Base-by-base conservation (phyloP, 37 sponge, comb jelly and placozoan genomes). In the Beroe forskalii region DNA sequence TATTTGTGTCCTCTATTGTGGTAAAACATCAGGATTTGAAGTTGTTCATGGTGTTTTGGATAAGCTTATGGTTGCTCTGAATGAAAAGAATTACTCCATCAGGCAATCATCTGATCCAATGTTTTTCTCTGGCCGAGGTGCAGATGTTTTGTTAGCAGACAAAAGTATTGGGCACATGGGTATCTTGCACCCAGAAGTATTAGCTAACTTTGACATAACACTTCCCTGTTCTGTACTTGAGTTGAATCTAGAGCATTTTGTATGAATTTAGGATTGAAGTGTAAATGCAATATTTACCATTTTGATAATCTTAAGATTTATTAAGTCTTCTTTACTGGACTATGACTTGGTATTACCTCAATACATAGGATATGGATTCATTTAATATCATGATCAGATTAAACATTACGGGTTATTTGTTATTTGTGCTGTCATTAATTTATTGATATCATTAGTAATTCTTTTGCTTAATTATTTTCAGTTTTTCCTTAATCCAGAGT, bases 1-100 rank as follows among this genome's bases (percentile, higher is more conserved):
- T 20, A 63, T 96, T 0, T 96, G 98, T 94, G 98, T 96, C 22
- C 93, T 96, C 0, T 92, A 93, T 80, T 96, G 94, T 76, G 93
- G 90, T 62, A 97, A 89, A 67, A 93, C 94, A 60, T 93, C 96
- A 41, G 96, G 98, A 6, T 97, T 97, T 95, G 98, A 97, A 93
- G 97, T 96, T 28, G 86, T 62, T 1, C 86, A 80, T 42, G 86
- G 86, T 40, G 55, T 80, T 17, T 24, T 80, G n/a, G 86, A 80
- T n/a, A 39, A 37, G 55, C 44, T 80, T 25, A 80, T 80, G 86
- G n/a, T 80, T 25, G 44, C 86, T 38, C 86, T 80, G 6, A 80
- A 44, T 80, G 86, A 80, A 23, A 80, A 80, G 55, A 80, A 43
- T 43, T 80, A 80, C 86, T 80, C 86, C 6, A 80, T 80, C 19